A percentile compares a stretch with the other conserved stretches of the same genome.
phyloP scores from a whole-genome alignment of 2,113 vertebrate species.

The Equus quagga region DNA sequence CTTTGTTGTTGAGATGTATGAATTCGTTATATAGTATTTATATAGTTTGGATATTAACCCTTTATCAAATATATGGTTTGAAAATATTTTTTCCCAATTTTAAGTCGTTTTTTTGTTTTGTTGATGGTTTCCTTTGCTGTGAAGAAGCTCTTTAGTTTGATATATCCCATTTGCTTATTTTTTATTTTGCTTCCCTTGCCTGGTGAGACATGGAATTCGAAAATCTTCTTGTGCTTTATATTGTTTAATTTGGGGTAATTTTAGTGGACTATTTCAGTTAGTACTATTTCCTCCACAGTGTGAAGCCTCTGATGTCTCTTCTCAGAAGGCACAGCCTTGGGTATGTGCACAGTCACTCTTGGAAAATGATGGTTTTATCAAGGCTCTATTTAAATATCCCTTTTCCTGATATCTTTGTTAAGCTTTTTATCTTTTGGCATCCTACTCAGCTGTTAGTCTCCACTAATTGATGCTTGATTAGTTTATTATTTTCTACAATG shows the following conservation, averaged over 20 bases:
- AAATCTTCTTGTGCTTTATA: not conserved
- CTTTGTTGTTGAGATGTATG: no score
- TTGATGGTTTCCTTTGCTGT: no score
- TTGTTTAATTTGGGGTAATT: not conserved
- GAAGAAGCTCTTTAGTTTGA: no score
- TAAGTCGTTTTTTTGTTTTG: no score
- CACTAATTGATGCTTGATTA: not conserved
- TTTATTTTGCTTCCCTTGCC: no score
- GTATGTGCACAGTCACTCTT: not conserved
- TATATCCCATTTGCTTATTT: no score
- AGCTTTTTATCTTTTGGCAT: not conserved
- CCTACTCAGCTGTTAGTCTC: not conserved
- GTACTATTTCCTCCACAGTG: not conserved
- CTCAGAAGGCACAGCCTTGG: no score
- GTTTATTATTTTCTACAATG: not conserved
- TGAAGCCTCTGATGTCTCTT: not conserved
- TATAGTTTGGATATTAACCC: no score
- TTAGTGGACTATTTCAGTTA: not conserved
- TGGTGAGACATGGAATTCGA: no score
- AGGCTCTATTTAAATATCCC: not conserved
- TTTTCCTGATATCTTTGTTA: not conserved
- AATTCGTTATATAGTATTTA: no score
- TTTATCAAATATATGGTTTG: no score
- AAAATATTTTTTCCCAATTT: no score
- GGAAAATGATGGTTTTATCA: not conserved